phyloP scores from a whole-genome alignment of 2,888 invertebrate species.

The Caenorhabditis plicata region DNA sequence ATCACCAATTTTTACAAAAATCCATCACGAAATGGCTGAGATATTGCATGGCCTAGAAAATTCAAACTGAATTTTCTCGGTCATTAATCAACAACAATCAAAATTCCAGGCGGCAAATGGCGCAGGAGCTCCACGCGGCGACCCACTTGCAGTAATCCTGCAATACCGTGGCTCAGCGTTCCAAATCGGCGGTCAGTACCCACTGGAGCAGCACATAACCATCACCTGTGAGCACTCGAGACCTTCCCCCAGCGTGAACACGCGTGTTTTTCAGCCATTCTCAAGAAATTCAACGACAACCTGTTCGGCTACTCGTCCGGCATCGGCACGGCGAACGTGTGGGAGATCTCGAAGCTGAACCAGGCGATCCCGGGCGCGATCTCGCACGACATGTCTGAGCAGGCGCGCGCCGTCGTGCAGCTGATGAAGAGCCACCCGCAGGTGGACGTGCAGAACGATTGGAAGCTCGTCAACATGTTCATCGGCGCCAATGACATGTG shows the following conservation, averaged over 20 bases:
- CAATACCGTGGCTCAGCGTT: constrained; percentile 56
- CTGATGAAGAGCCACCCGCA: constrained; percentile 43
- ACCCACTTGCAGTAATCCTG: constrained; percentile 47
- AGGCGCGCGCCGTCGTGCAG: constrained; percentile 46
- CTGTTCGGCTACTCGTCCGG: constrained; percentile 69
- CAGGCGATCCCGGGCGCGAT: constrained; percentile 53
- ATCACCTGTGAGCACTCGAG: constrained; percentile 42
- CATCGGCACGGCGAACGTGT: constrained; percentile 49
- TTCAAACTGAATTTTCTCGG: no score
- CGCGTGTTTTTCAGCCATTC: constrained; percentile 70
- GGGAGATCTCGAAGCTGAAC: constrained; percentile 50
- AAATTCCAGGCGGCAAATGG: constrained; percentile 51
- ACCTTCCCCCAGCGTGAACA: not conserved
- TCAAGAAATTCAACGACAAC: constrained; percentile 76
- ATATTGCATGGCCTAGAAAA: not conserved
- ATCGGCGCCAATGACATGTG: constrained; percentile 61
- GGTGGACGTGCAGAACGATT: constrained; percentile 51
- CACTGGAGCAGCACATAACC: constrained; percentile 48
- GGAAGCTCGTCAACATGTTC: constrained; percentile 60
- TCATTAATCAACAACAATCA: not conserved
- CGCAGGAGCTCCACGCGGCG: constrained; percentile 47
- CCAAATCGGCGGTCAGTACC: constrained; percentile 48
- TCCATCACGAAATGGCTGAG: no score
- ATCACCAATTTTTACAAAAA: no score
- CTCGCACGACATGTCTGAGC: constrained; percentile 38